Percentiles rank a stretch among this genome's conserved stretches.
phyloP scores from a whole-genome alignment of 2,888 invertebrate genomes.

The Lasioglossum leucozonium region DNA sequence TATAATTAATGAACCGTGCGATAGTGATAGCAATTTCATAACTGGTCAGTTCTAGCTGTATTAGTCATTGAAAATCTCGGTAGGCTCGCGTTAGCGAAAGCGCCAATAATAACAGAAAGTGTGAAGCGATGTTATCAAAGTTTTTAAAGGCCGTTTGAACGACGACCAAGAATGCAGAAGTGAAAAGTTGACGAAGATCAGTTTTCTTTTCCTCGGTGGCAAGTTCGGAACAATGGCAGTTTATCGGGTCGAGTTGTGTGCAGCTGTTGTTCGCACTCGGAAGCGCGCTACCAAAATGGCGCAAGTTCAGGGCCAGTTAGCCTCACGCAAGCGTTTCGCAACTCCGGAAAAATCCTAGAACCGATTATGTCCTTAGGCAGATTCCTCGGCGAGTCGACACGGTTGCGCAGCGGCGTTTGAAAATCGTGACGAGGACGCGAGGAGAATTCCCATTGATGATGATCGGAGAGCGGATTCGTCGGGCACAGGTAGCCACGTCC shows the following conservation, averaged over 20 bases:
- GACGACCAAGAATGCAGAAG: neutral
- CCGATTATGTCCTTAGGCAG: slow-evolving; percentile 21
- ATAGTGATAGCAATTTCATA: no score
- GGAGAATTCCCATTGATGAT: slow-evolving; percentile 46
- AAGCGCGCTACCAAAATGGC: neutral
- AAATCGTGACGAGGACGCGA: slow-evolving; percentile 32
- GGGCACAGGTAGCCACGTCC: slow-evolving; percentile 37
- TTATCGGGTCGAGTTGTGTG: neutral
- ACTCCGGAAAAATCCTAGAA: slow-evolving; percentile 1
- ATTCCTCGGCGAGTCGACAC: slow-evolving; percentile 15
- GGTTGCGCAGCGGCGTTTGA: neutral
- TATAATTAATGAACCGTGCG: neutral
- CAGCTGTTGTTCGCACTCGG: neutral
- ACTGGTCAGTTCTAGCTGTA: no score
- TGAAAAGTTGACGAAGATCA: neutral
- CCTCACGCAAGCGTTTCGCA: neutral
- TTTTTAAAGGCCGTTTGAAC: neutral
- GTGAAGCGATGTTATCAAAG: neutral
- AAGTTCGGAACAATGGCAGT: neutral
- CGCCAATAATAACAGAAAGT: neutral
- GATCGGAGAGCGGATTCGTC: neutral
- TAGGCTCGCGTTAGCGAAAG: neutral
- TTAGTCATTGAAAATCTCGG: neutral
- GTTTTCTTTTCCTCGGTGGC: neutral
- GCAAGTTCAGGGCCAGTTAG: neutral